phyloP scores from a whole-genome alignment of 2,113 vertebrate species.

The Emydura subglobosa region DNA sequence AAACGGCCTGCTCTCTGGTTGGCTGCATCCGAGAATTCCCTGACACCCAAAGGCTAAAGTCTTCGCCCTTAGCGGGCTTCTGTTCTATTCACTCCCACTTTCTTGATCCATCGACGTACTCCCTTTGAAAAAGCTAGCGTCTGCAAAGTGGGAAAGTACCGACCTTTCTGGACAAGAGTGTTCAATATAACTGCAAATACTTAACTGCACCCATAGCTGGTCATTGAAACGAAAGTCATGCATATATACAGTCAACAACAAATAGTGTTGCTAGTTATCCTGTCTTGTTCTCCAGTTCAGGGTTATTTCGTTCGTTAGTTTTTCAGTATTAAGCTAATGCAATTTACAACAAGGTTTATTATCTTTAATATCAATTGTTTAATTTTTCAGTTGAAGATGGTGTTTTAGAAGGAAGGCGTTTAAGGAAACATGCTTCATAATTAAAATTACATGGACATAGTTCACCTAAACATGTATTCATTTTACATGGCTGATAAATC shows the following conservation, averaged over 20 bases:
- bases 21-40: background rate
- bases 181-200: background rate
- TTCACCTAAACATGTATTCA: fast-evolving
- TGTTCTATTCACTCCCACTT: background rate
- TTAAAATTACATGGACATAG: background rate
- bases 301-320: background rate
- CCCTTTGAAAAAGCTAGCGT: background rate
- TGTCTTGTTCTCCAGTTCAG: background rate
- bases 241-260: background rate
- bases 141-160: background rate
- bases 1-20: background rate
- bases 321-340: background rate
- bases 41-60: background rate
- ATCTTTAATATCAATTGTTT: background rate
- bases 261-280: background rate
- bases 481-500: fast-evolving
- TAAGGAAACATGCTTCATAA: fast-evolving
- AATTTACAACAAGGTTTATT: fast-evolving
- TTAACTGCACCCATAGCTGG: background rate
- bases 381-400: background rate
- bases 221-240: background rate
- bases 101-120: background rate
- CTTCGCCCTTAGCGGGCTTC: background rate
- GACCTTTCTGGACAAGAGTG: background rate
- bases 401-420: background rate